phyloP scores from a whole-genome alignment of 1,140 invertebrate species.

The Oryctes rhinoceros region DNA sequence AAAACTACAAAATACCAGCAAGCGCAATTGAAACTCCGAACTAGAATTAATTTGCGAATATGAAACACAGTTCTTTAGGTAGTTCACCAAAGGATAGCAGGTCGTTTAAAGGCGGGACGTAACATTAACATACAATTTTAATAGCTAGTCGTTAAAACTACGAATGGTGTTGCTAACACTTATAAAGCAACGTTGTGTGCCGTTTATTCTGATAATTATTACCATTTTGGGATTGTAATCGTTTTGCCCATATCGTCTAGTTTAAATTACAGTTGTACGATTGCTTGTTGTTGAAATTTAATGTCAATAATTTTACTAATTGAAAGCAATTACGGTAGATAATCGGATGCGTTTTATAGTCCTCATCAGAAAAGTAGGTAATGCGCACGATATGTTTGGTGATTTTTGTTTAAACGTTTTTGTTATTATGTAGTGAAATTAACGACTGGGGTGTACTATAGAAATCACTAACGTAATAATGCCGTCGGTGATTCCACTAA shows the following conservation, averaged over 20 bases:
- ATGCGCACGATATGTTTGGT: not conserved
- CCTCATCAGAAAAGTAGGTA: not conserved
- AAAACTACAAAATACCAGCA: too few relatives aligned
- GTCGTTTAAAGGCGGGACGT: not conserved
- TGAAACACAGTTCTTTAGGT: slow-evolving; percentile 12
- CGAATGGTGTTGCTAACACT: slow-evolving; percentile 24
- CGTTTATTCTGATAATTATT: slow-evolving; percentile 31
- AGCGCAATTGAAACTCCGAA: not conserved
- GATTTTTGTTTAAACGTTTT: too few relatives aligned
- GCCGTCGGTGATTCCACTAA: too few relatives aligned
- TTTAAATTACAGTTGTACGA: not conserved
- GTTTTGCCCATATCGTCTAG: not conserved
- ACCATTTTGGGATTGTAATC: slow-evolving; percentile 9
- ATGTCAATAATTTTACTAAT: slow-evolving; percentile 1
- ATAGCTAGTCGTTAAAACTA: slow-evolving; percentile 36
- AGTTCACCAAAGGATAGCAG: not conserved
- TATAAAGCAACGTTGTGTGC: slow-evolving; percentile 4
- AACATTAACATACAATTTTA: slow-evolving; percentile 36
- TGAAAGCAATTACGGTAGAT: not conserved
- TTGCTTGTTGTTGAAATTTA: slow-evolving; percentile 20
- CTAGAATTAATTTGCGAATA: not conserved
- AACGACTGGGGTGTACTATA: too few relatives aligned
- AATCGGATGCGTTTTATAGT: not conserved
- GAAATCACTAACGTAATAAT: too few relatives aligned
- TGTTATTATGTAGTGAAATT: too few relatives aligned